These are phyloP conservation scores for Meliscaeva auricollis DNA, from an alignment of 2,888 invertebrate species.

Conservation along the genomic window DNA sequence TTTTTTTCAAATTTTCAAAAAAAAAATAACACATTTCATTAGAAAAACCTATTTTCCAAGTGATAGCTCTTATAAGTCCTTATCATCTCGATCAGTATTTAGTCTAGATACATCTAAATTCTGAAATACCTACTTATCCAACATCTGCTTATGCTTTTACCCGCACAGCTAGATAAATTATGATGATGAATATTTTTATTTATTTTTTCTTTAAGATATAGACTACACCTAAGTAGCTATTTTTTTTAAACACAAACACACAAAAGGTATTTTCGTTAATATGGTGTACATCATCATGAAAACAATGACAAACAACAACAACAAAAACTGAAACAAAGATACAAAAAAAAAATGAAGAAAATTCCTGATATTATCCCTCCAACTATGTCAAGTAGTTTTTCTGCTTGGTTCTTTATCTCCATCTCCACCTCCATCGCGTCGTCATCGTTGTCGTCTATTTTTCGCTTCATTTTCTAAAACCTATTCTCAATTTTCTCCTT, in stretches of 20 bases:
- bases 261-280: slow-evolving; percentile 44
- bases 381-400: slow-evolving; percentile 73
- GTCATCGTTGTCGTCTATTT: slow-evolving; percentile 7
- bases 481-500: slow-evolving; percentile 65
- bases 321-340: background rate
- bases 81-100: slow-evolving; percentile 50
- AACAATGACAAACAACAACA: slow-evolving; percentile 32
- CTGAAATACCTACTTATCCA: slow-evolving; percentile 34
- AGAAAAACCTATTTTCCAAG: slow-evolving; percentile 33
- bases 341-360: slow-evolving; percentile 12
- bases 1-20: background rate
- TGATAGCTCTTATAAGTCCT: slow-evolving; percentile 13
- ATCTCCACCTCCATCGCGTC: background rate
- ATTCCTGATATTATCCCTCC: slow-evolving; percentile 64
- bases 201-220: slow-evolving; percentile 18
- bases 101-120: slow-evolving; percentile 26
- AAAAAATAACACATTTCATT: background rate
- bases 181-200: slow-evolving; percentile 49
- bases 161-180: background rate
- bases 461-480: slow-evolving; percentile 42
- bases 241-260: slow-evolving; percentile 3
- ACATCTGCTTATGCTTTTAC: slow-evolving; percentile 40
- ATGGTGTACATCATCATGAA: slow-evolving; percentile 26
- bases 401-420: background rate
- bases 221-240: slow-evolving; percentile 9